Evolutionary conservation across 2,113 vertebrate species (phyloP), one percentile per base, ranked within the genome.

Genomic region (Actenoides hombroni): DNA sequence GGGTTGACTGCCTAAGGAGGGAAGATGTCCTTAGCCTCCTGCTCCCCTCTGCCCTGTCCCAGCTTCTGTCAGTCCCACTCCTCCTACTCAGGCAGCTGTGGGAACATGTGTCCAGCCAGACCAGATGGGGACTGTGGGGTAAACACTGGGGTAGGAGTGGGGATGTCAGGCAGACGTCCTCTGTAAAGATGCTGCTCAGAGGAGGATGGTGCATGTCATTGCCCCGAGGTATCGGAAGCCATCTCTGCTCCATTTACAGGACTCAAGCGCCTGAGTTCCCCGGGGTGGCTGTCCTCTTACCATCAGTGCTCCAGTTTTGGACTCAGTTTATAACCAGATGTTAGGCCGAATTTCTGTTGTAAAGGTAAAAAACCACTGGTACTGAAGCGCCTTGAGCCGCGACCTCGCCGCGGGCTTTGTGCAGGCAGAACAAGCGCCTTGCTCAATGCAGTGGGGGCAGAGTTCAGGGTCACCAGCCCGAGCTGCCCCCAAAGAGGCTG

Each of bases 211-310:
- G 89, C 56, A 10, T 96, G 91, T 92, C 93, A 94, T 37, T 96
- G 92, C 92, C 91, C 94, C 6, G 0, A 97, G 96, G 90, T 96
- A 96, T 91, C 87, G 95, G 96, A 97, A 97, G 96, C 95, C 96
- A 91, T 97, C 96, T 97, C 95, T 97, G 95, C 96, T 97, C 95
- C 96, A 96, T 97, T 97, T 97, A 74, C 96, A 97, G 96, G 96
- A 96, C 94, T 94, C 95, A 90, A 96, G 95, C 91, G 90, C 93
- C 96, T 97, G 96, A 97, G 94, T 83, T 97, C 78, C 90, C 95
- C 78, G 94, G 92, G 94, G 93, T 94, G 96, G 91, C 96, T 96
- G 93, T 96, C 93, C 71, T 80, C 94, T 97, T 96, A 83, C 91
- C 93, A 91, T 29, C 95, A 95, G 59, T 95, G 96, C 90, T 96